Base-by-base conservation (phyloP, 2,113 vertebrate genomes). In the Enhydra lutris region DNA sequence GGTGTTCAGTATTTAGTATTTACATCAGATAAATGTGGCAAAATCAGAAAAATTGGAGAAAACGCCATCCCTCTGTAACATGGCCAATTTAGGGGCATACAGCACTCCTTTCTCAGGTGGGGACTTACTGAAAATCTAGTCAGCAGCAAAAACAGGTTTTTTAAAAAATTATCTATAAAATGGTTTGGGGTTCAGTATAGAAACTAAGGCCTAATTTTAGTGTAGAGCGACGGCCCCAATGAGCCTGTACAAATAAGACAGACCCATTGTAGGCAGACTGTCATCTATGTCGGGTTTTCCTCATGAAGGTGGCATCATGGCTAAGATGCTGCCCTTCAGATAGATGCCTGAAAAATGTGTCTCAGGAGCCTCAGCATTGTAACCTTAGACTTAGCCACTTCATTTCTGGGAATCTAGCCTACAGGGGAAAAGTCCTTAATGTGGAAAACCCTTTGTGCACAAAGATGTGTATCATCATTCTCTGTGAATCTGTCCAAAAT, bases 201-300 rank as follows among this genome's bases (percentile, higher is more conserved):
- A 93, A 55, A 74, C 7, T 24, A 23, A 71, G 63, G 50, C n/a
- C 5, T 29, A 36, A 18, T 63, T 93, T 81, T 65, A 12, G 12
- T 2, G 39, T 63, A 24, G 47, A 89, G 36, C 24, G 17, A 1
- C 31, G 3, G 7, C 50, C 20, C 11, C 24, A 21, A 0, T 0
- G 57, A 83, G 7, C 7, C 29, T 42, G 26, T 6, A 45, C 12
- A 42, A 26, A 20, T 4, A 29, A 47, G 50, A 61, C 0, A 1
- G 12, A 2, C 24, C 39, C 36, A 24, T 4, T 6, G 1, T 0
- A 20, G 47, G 36, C 29, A 1, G 9, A 4, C 21, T 1, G 7
- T 23, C 36, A 8, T 57, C 29, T 4, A 4, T 26, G 65, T 26
- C 21, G 29, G 1, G 63, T 84, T 47, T 80, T n/a, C 7, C 42